Conservation (phyloP, 2,797 vertebrate genomes). For the Spheniscus humboldti region DNA sequence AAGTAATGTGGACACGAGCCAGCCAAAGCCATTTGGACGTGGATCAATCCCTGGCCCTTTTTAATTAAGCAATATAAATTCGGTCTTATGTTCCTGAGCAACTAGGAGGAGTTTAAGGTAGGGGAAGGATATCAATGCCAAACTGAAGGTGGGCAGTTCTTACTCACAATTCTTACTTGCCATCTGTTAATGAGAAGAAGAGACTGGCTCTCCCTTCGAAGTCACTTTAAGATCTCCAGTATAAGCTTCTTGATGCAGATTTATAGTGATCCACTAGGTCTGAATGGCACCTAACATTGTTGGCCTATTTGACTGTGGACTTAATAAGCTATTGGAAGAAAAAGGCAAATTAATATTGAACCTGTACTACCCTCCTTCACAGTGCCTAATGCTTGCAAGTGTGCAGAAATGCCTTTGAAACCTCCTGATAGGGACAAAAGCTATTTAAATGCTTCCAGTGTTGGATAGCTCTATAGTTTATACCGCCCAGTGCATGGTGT, state of each 20-base stretch:
- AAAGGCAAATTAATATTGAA: neutral
- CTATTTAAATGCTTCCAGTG: neutral
- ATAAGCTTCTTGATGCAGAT: neutral
- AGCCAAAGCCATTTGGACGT: neutral
- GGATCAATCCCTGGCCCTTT: neutral
- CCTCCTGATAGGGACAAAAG: neutral
- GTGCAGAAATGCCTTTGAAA: neutral
- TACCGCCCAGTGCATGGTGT: fast-evolving
- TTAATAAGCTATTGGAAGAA: neutral
- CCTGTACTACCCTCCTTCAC: neutral
- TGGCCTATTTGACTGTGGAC: neutral
- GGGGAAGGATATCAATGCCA: neutral
- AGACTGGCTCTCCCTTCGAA: neutral
- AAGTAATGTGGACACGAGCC: neutral
- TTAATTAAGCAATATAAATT: constrained; percentile 37
- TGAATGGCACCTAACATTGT: neutral
- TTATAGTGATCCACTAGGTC: neutral
- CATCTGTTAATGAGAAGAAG: neutral
- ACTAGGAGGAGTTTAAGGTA: constrained; percentile 22
- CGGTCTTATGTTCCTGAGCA: neutral
- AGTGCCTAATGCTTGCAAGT: neutral
- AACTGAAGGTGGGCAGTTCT: constrained; percentile 38
- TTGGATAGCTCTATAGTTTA: neutral
- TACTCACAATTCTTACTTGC: constrained; percentile 7
- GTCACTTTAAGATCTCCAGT: neutral